Conservation (phyloP, 2,113 vertebrate species). For the Mustelus asterias region DNA sequence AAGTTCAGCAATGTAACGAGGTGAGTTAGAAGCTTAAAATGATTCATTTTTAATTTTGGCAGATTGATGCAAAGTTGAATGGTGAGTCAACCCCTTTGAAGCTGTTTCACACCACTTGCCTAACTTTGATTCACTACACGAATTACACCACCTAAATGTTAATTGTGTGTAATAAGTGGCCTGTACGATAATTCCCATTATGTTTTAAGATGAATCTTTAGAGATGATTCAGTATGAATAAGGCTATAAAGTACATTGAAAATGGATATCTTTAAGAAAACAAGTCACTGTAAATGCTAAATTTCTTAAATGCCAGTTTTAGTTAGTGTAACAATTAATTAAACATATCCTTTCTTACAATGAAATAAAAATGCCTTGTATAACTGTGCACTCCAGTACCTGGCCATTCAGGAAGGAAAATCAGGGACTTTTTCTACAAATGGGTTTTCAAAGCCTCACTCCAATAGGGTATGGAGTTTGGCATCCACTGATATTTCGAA, state of each 20-base stretch:
- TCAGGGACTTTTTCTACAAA: background rate
- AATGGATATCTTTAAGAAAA: background rate
- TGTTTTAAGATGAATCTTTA: background rate
- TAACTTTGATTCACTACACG: background rate
- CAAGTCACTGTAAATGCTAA: background rate
- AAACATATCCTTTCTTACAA: background rate
- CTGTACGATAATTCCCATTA: background rate
- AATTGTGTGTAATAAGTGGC: background rate
- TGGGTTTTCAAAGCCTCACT: background rate
- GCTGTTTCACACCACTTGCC: background rate
- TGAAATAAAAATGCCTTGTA: background rate
- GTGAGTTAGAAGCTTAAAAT: background rate
- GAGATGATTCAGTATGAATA: background rate
- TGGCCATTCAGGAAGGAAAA: background rate
- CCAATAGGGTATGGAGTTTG: background rate
- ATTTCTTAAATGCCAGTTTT: background rate
- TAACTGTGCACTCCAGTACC: background rate
- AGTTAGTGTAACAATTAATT: background rate
- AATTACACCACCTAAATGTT: background rate
- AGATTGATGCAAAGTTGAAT: background rate
- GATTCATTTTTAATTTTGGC: background rate
- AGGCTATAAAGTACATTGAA: background rate
- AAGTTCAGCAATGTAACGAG: background rate
- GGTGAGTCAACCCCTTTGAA: background rate
- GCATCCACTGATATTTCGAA: background rate